Evolutionary conservation across 1,140 invertebrate species (phyloP), one percentile per base, ranked within the genome.

Genomic region (Caerostris darwini): DNA sequence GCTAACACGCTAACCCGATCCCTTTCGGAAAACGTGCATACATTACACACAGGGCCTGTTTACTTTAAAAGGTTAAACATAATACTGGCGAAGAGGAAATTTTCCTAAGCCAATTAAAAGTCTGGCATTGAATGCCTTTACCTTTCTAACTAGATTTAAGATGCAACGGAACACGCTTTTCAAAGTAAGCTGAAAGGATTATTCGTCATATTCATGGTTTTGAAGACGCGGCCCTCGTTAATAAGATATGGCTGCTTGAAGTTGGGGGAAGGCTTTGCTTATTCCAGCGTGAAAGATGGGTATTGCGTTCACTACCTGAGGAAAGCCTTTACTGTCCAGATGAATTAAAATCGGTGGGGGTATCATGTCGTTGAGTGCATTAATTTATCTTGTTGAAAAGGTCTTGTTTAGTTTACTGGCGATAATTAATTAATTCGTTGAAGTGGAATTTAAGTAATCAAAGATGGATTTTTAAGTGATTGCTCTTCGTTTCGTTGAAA

Each of bases 101-200:
- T 85, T 85, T 17, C 82, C 54, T 85, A 85, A 85, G 19, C n/a
- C 82, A 19, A 85, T 85, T 85, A 85, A 19, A 57, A 85, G 82
- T 57, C 82, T 57, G 54, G 54, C 54, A 57, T 85, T 85, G 54
- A 17, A 19, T 85, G n/a, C n/a, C 82, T 85, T 17, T 56, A 56
- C n/a, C 56, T n/a, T 19, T 54, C 54, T 85, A 85, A 85, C 82
- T 85, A 85, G 19, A 57, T 85, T 85, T 58, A 56, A 85, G 17
- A 58, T 8, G 82, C 7, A 58, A 58, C n/a, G 54, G 54, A 85
- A 85, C 82, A 85, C 82, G 14, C 17, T 58, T 34, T 58, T 85
- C 82, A 57, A 10, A 85, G 57, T 57, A 58, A 57, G 54, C 56
- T 57, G 82, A 58, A 56, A 57, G 82, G 57, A 58, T 85, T 57